A percentile compares a stretch with the other conserved stretches of the same genome.
These are phyloP conservation scores for Mormyrus iriodes DNA, from an alignment of 2,113 vertebrate species.

Conservation along the genomic window DNA sequence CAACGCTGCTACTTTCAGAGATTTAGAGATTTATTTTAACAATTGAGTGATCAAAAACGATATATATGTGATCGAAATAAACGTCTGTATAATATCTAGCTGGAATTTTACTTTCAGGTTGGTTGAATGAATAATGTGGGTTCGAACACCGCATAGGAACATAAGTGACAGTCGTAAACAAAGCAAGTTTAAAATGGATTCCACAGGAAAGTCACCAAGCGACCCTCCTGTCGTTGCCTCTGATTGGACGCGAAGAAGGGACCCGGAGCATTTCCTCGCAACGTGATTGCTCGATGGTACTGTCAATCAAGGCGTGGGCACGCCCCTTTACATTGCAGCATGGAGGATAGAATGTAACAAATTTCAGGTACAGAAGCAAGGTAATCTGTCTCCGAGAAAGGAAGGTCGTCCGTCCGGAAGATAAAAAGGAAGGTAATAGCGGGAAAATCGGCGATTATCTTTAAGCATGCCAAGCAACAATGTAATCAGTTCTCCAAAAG, in stretches of 20 bases:
- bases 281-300: constrained; percentile 38
- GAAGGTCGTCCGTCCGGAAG: constrained; percentile 31
- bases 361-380: constrained; percentile 46
- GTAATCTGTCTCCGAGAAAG: constrained; percentile 23
- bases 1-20: background rate
- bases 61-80: background rate
- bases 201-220: constrained; percentile 2
- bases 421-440: constrained; percentile 43
- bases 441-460: background rate
- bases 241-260: constrained; percentile 42
- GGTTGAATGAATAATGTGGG: background rate
- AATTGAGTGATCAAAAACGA: background rate
- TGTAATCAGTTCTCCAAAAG: background rate
- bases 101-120: background rate
- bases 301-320: constrained; percentile 40
- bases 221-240: background rate
- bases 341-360: constrained; percentile 61
- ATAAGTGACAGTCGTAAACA: constrained; percentile 23
- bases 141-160: background rate
- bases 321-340: constrained; percentile 69
- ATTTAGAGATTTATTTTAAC: background rate
- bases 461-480: background rate
- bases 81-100: background rate
- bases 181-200: constrained; percentile 27
- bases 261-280: background rate